Evolutionary conservation across 2,113 vertebrate genomes (phyloP), one percentile per base, ranked within the genome.

Genomic region (Cranoglanis bouderius): DNA sequence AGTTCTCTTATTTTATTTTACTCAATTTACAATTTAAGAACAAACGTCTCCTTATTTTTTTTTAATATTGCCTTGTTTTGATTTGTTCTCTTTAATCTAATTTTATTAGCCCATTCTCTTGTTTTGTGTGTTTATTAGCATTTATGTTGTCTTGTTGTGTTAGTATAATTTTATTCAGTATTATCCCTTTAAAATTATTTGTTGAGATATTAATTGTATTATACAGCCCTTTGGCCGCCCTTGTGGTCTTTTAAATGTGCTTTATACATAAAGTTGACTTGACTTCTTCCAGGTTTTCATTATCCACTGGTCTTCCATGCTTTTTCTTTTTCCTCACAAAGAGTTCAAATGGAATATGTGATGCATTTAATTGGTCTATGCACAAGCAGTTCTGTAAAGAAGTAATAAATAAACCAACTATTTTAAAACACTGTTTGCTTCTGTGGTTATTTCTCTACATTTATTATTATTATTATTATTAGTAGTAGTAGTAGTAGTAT

Each of bases 401-500:
- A 57, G 14, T 43, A 65, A 82, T 74, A 57, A 82, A 85, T 55
- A 40, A 84, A 88, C 70, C 24, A 86, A 84, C 38, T 84, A 86
- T 90, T 91, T 74, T 61, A 72, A 84, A 90, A 24, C n/a, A 85
- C 43, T 57, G 14, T 40, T 78, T 86, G 51, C 1, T 32, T 78
- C 18, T 51, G 24, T 61, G 14, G 38, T 61, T 29, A 59, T 77
- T 61, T 59, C 35, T 12, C 18, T 10, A 29, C 13, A 83, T 10
- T 18, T 35, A 74, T 26, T 77, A 77, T 13, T 75, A 26, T 24
- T 46, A 43, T 24, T 75, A 43, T 46, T 75, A 43, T 24, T 43
- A 46, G 0, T 77, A 77, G 7, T 46, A 43, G 7, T 43, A 75
- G 7, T 75, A 75, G 1, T 77, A 49, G 4, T 75, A 77, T 46